Base-by-base conservation (phyloP, 2,797 vertebrate species). In the Chiloscyllium punctatum region DNA sequence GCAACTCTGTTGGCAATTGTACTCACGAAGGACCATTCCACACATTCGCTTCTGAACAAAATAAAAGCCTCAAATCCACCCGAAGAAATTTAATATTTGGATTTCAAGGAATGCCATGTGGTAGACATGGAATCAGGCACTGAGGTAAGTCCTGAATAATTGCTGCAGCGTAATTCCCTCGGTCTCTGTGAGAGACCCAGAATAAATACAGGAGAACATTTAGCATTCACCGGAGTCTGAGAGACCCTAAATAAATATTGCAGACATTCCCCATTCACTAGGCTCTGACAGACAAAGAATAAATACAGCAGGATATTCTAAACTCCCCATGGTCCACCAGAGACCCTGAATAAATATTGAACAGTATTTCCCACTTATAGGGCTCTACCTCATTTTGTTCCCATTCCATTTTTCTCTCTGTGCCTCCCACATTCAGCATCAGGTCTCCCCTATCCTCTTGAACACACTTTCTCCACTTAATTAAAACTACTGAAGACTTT, bases 241-340 rank as follows among this genome's bases (percentile, higher is more conserved):
- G 79, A 84, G 82, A 84, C 82, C 82, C 82, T 84, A 48, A 25
- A 42, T 84, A 84, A 84, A 84, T 84, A 84, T 48, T 84, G 37
- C 21, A 25, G 82, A 48, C 37, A 48, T 84, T 84, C 82, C 82
- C 42, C 42, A 48, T 84, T 84, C 82, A 84, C 82, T 18, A 48
- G 82, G 18, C 18, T 84, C 21, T 48, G 82, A 84, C 42, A 84
- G 82, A 18, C 82, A 84, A 21, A 1, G 82, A 48, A 25, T 84
- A 48, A 48, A 48, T 84, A 48, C 37, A 84, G 82, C 82, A 84
- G 82, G 37, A 84, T 48, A 84, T 84, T 84, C 82, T 42, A 42
- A 84, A 25, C 37, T 84, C 21, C 25, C 82, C 37, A 84, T 84
- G 79, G 18, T 84, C 79, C 82, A 42, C 8, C 18, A 84, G 82